Conservation (phyloP, 2,797 vertebrate genomes). For the Numenius phaeopus region DNA sequence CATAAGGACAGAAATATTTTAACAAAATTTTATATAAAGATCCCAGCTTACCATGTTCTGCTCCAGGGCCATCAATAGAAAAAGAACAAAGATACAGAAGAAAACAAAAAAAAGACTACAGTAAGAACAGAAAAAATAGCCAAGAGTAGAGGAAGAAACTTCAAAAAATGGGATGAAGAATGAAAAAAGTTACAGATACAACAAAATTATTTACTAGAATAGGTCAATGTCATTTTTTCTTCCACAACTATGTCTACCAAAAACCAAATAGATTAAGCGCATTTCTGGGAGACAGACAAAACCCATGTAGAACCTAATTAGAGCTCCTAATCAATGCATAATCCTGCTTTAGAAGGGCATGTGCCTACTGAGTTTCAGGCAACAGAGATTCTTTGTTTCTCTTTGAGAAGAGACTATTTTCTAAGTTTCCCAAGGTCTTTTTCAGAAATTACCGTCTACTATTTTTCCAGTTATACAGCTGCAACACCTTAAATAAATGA, state of each 20-base stretch:
- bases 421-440: not conserved
- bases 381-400: not conserved
- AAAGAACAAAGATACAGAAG: not conserved
- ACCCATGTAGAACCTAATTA: not conserved
- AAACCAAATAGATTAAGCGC: not conserved
- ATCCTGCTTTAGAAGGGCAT: not conserved
- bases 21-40: not conserved
- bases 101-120: accelerated
- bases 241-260: not conserved
- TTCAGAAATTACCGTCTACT: not conserved
- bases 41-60: not conserved
- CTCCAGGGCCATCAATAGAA: not conserved
- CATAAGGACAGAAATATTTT: not conserved
- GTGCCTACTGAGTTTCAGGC: not conserved
- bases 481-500: not conserved
- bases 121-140: not conserved
- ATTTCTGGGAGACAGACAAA: not conserved
- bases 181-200: not conserved
- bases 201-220: not conserved
- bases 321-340: not conserved
- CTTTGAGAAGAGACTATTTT: not conserved
- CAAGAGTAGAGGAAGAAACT: not conserved
- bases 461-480: not conserved
- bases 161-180: not conserved
- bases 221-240: not conserved